Evolutionary conservation across 2,113 vertebrate species (phyloP), one percentile per base, ranked within the genome.

Genomic region (Chlamydotis undulata): DNA sequence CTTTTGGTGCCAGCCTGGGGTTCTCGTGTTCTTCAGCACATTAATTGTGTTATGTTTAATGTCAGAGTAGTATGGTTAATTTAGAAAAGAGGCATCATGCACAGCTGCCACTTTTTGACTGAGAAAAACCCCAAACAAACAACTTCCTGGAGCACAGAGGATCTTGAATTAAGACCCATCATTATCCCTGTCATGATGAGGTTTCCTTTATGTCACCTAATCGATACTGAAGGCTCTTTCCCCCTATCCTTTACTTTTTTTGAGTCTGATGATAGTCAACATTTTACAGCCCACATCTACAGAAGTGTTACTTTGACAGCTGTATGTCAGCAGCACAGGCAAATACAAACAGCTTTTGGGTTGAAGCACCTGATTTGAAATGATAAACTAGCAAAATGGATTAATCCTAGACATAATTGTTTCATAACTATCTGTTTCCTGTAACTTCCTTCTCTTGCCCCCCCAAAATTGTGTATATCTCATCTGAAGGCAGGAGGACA

Each of bases 281-380:
- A 16, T 73, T 65, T 79, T 77, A 49, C 67, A 86, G 41, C 59
- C 33, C 15, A 17, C 49, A 16, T 24, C 23, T 65, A 7, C n/a
- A 18, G 19, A 67, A 61, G 39, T 60, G 31, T 60, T 81, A 19
- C 41, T 94, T 29, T 68, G 73, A 49, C 43, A 83, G 67, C 35
- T 79, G 5, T 59, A 39, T 87, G 60, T 75, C 70, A 47, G 39
- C 68, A 86, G 33, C 63, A 26, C 43, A 82, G 73, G 23, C 57
- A 85, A 71, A 87, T 61, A 56, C n/a, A 73, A 89, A 76, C 60
- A 80, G 29, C 12, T 76, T 67, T 82, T 39, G 29, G n/a, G n/a
- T 89, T 73, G 50, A 91, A 92, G 50, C 29, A 87, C 47, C 45
- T 70, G 50, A 65, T 75, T 87, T 89, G 74, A n/a, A 59, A 26